phyloP scores from a whole-genome alignment of 2,113 vertebrate species.

The Hepsetus odoe region DNA sequence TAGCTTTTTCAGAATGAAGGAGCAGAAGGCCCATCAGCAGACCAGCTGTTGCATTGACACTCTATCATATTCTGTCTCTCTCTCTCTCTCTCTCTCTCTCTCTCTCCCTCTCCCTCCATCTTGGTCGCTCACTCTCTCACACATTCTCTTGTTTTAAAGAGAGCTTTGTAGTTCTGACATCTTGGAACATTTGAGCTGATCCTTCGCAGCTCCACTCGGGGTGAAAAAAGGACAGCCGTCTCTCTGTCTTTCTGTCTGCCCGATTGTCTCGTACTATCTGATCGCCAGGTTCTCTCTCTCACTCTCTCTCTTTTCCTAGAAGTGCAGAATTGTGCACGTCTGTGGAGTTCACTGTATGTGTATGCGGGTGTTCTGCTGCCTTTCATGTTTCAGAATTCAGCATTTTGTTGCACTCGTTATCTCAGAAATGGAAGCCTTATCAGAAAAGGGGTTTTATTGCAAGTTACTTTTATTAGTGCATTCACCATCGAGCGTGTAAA shows the following conservation, averaged over 20 bases:
- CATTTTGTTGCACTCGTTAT: no score
- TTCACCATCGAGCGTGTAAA: no score
- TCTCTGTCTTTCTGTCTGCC: slow-evolving; percentile 26
- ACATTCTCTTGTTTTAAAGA: slow-evolving; percentile 74
- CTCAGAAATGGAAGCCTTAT: no score
- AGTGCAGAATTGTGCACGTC: no score
- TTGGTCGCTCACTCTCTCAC: no score
- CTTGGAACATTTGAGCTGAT: slow-evolving; percentile 77
- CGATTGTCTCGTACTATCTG: neutral
- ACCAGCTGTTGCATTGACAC: slow-evolving; percentile 73
- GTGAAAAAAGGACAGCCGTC: slow-evolving; percentile 56
- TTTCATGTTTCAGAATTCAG: neutral
- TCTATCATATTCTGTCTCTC: slow-evolving; percentile 17
- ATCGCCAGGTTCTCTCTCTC: neutral
- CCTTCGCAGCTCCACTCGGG: slow-evolving; percentile 74
- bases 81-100: neutral
- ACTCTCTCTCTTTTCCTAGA: neutral
- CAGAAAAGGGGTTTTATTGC: no score
- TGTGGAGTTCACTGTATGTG: neutral
- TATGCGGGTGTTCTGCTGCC: no score
- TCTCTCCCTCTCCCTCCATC: slow-evolving; percentile 62
- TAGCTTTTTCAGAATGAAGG: slow-evolving; percentile 59
- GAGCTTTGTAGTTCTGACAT: slow-evolving; percentile 79
- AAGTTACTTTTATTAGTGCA: no score
- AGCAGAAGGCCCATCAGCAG: slow-evolving; percentile 71